Conservation (phyloP, 2,888 invertebrate genomes). For the Rhamnusium bicolor region DNA sequence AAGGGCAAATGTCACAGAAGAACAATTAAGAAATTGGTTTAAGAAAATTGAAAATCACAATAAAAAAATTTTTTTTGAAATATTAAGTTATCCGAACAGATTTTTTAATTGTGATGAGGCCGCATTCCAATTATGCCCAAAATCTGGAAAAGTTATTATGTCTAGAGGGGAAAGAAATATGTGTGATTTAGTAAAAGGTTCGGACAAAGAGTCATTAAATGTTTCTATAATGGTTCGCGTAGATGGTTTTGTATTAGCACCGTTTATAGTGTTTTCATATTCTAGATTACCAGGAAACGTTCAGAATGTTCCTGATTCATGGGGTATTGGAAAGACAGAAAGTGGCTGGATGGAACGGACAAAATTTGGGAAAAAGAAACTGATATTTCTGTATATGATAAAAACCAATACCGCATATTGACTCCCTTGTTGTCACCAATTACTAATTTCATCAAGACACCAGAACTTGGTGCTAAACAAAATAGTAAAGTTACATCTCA, state of each 20-base stretch:
- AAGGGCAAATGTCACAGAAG: conserved; percentile 25
- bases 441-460: not conserved
- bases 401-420: not conserved
- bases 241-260: conserved; percentile 23
- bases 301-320: not conserved
- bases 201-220: conserved; percentile 32
- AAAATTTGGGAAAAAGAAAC: not conserved
- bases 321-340: conserved; percentile 42
- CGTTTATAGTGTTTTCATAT: conserved; percentile 21
- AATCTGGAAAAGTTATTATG: conserved; percentile 25
- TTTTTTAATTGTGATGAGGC: conserved; percentile 38
- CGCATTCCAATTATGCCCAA: conserved; percentile 30
- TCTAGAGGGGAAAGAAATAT: conserved; percentile 24
- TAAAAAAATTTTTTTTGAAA: conserved; percentile 24
- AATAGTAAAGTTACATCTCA: not conserved
- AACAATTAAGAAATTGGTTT: conserved; percentile 28
- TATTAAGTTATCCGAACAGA: not conserved
- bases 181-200: conserved; percentile 12
- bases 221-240: conserved; percentile 18
- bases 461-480: not conserved
- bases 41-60: conserved; percentile 9
- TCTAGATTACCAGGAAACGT: conserved; percentile 1
- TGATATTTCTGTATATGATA: not conserved
- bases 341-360: conserved; percentile 40
- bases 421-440: no score